Conservation (phyloP, 2,888 invertebrate species). For the Malthinus flaveolus region DNA sequence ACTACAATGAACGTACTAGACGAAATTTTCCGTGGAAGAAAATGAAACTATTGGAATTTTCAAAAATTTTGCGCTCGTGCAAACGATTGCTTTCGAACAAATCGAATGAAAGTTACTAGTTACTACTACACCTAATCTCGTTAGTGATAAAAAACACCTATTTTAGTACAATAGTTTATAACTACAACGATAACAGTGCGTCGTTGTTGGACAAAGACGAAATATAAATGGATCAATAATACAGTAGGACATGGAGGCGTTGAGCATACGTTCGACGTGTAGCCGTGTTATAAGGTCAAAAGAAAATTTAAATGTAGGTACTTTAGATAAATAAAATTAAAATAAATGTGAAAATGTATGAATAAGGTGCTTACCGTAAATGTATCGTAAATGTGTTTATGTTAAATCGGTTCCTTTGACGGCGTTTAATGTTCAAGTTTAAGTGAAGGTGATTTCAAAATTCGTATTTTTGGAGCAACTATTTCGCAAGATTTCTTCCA, state of each 20-base stretch:
- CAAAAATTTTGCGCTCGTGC: too few species aligned
- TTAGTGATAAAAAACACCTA: too few species aligned
- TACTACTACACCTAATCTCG: too few species aligned
- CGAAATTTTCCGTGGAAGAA: too few species aligned
- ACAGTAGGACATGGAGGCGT: slow-evolving; percentile 30
- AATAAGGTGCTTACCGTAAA: not conserved
- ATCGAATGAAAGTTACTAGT: too few species aligned
- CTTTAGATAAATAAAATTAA: slow-evolving; percentile 26
- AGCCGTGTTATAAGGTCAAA: slow-evolving; percentile 28
- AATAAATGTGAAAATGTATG: not conserved
- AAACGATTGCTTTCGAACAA: too few species aligned
- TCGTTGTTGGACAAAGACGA: not conserved
- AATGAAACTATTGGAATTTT: too few species aligned
- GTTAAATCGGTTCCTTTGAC: not conserved
- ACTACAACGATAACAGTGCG: not conserved
- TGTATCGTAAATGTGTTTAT: slow-evolving; percentile 1
- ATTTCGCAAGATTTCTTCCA: slow-evolving; percentile 26
- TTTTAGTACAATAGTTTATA: too few species aligned
- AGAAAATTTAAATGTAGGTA: slow-evolving; percentile 24
- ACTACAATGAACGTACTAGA: too few species aligned
- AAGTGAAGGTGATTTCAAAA: slow-evolving; percentile 4
- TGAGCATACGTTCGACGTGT: slow-evolving; percentile 22
- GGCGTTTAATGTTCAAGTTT: not conserved
- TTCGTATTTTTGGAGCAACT: not conserved
- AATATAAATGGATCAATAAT: slow-evolving; percentile 29